Base-by-base conservation (phyloP, 2,797 vertebrate genomes). In the Bradypodion pumilum region DNA sequence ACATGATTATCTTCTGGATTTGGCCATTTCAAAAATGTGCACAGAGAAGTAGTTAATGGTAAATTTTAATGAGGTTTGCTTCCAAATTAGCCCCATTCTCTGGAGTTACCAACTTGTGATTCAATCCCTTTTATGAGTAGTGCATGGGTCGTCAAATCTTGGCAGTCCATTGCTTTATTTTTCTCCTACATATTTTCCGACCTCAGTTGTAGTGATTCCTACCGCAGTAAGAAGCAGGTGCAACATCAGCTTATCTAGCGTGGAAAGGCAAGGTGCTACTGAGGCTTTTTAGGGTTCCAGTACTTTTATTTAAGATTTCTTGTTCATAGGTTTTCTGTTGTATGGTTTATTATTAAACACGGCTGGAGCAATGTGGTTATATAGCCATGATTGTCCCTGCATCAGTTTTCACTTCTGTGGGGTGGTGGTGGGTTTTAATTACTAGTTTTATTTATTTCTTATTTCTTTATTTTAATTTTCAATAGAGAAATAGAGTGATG, bases 1-100 rank as follows among this genome's bases (percentile, higher is more conserved):
- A 86, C 84, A 83, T 86, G 85, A 85, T 85, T 88, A 78, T 78
- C 91, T 92, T 93, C 88, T 93, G 86, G 83, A 85, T 63, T 62
- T 86, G 91, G 91, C 25, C 65, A 42, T 85, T 77, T 90, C 86
- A 86, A 23, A 92, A 92, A 86, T 0, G 78, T 79, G 89, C 73
- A 86, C 87, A 91, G 89, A 85, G 52, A 91, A 84, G 87, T 66
- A 15, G 46, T 52, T 72, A 86, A 85, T 35, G 84, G 87, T 86
- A 85, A 75, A 65, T 83, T 89, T 87, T 89, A 81, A 74, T 89
- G 88, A 46, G 5, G 49, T 59, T 68, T 68, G n/a, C 56, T 70
- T 60, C 82, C 37, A 16, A 42, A 46, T 13, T 35, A 29, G 19
- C 29, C 27, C 13, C 35, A 70, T 37, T 59, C 49, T 59, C 40